Evolutionary conservation across 2,888 invertebrate genomes (phyloP).

Genomic region (Idaea straminata): DNA sequence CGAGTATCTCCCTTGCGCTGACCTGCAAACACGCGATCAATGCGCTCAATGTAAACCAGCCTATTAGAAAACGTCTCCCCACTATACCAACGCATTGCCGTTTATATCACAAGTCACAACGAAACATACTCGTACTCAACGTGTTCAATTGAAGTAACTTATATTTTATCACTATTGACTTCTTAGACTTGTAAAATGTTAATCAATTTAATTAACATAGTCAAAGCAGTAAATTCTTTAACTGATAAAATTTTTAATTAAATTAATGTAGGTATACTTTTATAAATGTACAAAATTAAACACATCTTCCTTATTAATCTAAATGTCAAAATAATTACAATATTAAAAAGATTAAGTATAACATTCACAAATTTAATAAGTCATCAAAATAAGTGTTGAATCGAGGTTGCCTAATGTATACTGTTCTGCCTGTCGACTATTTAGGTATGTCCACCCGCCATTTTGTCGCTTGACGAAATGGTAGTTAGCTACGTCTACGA

Average conservation of each 20-base stretch:
- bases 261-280: no score
- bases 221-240: neutral
- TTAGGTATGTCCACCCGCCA: constrained; percentile 54
- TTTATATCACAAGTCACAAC: constrained; percentile 36
- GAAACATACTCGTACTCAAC: constrained; percentile 16
- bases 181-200: constrained; percentile 13
- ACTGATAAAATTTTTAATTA: neutral
- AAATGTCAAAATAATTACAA: no score
- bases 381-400: neutral
- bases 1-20: constrained; percentile 74
- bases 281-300: no score
- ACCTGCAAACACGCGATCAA: constrained; percentile 76
- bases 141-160: constrained; percentile 19
- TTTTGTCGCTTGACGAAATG: constrained; percentile 71
- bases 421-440: neutral
- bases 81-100: constrained; percentile 40
- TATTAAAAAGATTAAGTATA: neutral
- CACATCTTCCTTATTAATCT: no score
- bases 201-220: neutral
- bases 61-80: constrained; percentile 53
- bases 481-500: constrained; percentile 31
- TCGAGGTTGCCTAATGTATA: neutral
- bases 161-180: constrained; percentile 10
- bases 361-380: neutral
- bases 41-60: constrained; percentile 65